A percentile compares a stretch with the other conserved stretches of the same genome.
Evolutionary conservation across 2,797 vertebrate genomes (phyloP).

Genomic region (Nyctibius grandis): DNA sequence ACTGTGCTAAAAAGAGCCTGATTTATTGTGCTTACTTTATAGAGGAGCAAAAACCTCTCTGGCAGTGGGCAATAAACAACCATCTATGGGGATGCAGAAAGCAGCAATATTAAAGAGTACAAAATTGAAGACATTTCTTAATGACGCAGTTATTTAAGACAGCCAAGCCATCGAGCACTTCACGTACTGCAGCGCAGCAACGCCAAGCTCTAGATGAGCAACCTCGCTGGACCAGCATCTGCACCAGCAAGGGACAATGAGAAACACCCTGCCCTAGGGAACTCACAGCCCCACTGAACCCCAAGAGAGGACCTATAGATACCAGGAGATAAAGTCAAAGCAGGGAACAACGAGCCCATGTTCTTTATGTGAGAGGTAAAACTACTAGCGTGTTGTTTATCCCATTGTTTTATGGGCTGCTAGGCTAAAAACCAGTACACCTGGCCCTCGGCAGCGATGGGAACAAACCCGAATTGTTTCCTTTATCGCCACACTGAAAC

Average conservation of each 20-base stretch:
- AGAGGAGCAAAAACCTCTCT: neutral
- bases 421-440: neutral
- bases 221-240: neutral
- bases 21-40: neutral
- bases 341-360: neutral
- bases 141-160: neutral
- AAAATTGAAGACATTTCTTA: neutral
- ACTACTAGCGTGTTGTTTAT: neutral
- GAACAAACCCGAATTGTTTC: neutral
- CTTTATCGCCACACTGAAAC: neutral
- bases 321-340: neutral
- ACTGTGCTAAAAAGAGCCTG: neutral
- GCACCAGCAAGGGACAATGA: neutral
- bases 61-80: neutral
- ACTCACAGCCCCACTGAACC: neutral
- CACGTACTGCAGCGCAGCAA: fast-evolving
- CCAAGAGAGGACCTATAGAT: neutral
- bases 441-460: neutral
- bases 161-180: fast-evolving
- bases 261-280: neutral
- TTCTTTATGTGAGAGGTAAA: neutral
- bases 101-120: neutral
- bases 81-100: neutral
- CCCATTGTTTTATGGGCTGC: neutral
- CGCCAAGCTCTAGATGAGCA: neutral